Base-by-base conservation (phyloP, 53 echinoderm and acorn worm genomes). In the Holothuria scabra region DNA sequence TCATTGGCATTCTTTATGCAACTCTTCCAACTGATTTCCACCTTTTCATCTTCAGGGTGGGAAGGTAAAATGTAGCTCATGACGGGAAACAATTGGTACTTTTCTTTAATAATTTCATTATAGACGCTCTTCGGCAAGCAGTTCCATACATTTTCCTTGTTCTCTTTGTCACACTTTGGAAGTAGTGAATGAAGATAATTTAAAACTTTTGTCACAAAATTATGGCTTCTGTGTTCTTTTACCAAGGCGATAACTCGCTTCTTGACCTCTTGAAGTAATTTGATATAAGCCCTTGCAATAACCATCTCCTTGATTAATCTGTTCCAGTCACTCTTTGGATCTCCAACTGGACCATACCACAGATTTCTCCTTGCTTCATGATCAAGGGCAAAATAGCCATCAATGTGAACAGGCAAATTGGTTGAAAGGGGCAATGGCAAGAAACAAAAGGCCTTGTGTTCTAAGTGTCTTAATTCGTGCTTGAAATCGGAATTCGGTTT, bases 351-450 rank as follows among this genome's bases (percentile, higher is more conserved):
- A 30, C 81, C 90, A 46, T 85, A 35, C 90, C 90, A 89, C 22
- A 89, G 61, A 52, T 85, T 69, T 82, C 90, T 79, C 13, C 90
- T 63, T 14, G 85, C 80, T 37, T 89, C 90, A 57, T 89, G 82
- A 49, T 81, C 90, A n/a, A 89, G 64, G 19, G 90, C 85, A 61
- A 97, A 97, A 46, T 86, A 88, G 5, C 94, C 97, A 78, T 97
- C 90, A 35, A 92, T 79, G 60, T 97, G 97, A 20, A 97, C 87
- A 1, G 94, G 94, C 12, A 97, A 78, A 19, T 76, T 88, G 12
- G 97, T 88, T 21, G 32, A 65, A 31, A 92, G 66, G 44, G 85
- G 66, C 0, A 93, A 85, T 28, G 93, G 97, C 2, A 93, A 82
- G 49, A 86, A 88, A 76, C 87, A 92, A 70, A 88, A 96, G 32